Percentiles rank a stretch among this genome's conserved stretches.
These are phyloP conservation scores for honey bee (Apis mellifera) DNA, from an alignment of 1,140 invertebrate genomes.

Conservation along the genomic window DNA sequence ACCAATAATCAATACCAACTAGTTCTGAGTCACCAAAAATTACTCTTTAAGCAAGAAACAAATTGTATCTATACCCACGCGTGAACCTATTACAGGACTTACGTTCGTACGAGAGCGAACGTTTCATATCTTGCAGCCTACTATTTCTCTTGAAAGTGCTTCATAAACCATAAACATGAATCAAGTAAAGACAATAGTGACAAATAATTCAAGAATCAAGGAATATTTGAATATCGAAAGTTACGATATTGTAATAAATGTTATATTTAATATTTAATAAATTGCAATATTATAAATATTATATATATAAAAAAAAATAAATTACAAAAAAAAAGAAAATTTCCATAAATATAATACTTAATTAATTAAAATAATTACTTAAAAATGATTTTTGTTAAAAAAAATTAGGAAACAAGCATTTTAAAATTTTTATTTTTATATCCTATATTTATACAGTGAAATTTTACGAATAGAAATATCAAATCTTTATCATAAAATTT, in stretches of 20 bases:
- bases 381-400: too few relatives aligned
- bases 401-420: too few relatives aligned
- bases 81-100: neutral
- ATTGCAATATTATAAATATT: neutral
- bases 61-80: slow-evolving; percentile 15
- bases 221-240: neutral
- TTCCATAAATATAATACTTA: too few relatives aligned
- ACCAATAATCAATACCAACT: neutral
- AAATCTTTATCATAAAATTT: too few relatives aligned
- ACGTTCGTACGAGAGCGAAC: neutral
- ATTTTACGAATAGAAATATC: too few relatives aligned
- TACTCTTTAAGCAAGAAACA: slow-evolving; percentile 13
- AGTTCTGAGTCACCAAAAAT: neutral
- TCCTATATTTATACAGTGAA: too few relatives aligned
- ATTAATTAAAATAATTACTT: too few relatives aligned
- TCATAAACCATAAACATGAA: neutral
- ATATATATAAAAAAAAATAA: neutral
- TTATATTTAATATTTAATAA: too few relatives aligned
- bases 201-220: neutral
- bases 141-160: neutral
- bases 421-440: too few relatives aligned
- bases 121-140: neutral
- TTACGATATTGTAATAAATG: neutral
- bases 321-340: too few relatives aligned
- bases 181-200: neutral